Percentiles rank a stretch among this genome's conserved stretches.
phyloP scores from a whole-genome alignment of 2,888 invertebrate genomes.

The Lathronympha strigana region DNA sequence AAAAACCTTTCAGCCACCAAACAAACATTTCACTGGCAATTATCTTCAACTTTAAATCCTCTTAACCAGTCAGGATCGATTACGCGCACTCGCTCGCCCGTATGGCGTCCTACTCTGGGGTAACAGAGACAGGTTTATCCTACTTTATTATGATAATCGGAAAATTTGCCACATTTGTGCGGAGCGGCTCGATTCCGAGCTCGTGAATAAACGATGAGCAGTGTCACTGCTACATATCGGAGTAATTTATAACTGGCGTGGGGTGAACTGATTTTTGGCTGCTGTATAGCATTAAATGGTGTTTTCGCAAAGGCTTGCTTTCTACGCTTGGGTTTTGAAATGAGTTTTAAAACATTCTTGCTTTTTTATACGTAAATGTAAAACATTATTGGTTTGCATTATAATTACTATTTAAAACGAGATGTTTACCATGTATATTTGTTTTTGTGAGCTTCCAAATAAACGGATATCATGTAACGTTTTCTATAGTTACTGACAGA shows the following conservation, averaged over 20 bases:
- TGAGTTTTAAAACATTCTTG: not conserved
- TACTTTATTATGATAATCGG: slow-evolving; percentile 79
- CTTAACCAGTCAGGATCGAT: slow-evolving; percentile 39
- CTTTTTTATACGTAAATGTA: not conserved
- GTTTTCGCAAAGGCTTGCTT: not conserved
- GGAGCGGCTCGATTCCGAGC: slow-evolving; percentile 55
- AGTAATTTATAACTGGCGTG: slow-evolving; percentile 55
- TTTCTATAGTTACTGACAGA: too few species aligned
- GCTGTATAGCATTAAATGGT: slow-evolving; percentile 27
- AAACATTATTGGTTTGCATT: too few species aligned
- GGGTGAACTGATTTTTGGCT: slow-evolving; percentile 39
- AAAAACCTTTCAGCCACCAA: slow-evolving; percentile 37
- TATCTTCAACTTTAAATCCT: slow-evolving; percentile 42
- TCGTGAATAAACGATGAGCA: slow-evolving; percentile 72
- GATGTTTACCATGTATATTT: too few species aligned
- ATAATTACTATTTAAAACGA: too few species aligned
- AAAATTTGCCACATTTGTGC: slow-evolving; percentile 69
- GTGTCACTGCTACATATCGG: slow-evolving; percentile 60
- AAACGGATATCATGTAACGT: too few species aligned
- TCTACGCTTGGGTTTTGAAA: slow-evolving; percentile 2
- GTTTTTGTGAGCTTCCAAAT: too few species aligned
- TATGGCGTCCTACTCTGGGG: not conserved
- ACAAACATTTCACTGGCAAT: slow-evolving; percentile 39
- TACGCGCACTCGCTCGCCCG: slow-evolving; percentile 8
- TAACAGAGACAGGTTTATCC: slow-evolving; percentile 52